Evolutionary conservation across 2,888 invertebrate genomes (phyloP), one percentile per base, ranked within the genome.

Genomic region (Idaea biselata): DNA sequence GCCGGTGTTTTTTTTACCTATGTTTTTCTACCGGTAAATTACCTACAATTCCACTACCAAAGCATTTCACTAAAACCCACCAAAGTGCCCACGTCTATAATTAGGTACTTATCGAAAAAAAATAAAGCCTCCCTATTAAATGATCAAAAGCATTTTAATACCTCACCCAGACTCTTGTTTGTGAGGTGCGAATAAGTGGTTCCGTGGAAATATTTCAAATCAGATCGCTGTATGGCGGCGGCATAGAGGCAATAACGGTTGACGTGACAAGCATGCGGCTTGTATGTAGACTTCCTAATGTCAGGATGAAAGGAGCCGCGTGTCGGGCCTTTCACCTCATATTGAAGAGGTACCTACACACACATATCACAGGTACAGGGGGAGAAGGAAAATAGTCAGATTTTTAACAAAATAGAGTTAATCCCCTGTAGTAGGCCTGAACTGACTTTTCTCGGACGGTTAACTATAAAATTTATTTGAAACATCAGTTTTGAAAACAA

Each of bases 141-240:
- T 73, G 74, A 86, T 84, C 85, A 86, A 86, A 76, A 44, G 83
- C 75, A 66, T 73, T 64, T 44, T 62, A 63, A 68, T 68, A 66
- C 77, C 67, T 63, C 68, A 74, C 71, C 72, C 70, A 71, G 65
- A 72, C 73, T 76, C 75, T 74, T 81, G 78, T 81, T 84, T 80
- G 83, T 73, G 83, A 89, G 88, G 84, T 86, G 85, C 86, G 88
- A 86, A 86, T 91, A 91, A 91, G 91, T 90, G 91, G 87, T 89
- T 91, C 83, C 91, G 91, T 91, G 91, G 82, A 91, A 92, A 89
- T 91, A 92, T 91, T 92, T 89, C 89, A 91, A 92, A 92, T 92
- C 91, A 89, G 89, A 73, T 80, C 87, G 79, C 82, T 56, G 56
- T 56, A 56, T 56, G 14, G 82, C 83, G 81, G 82, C 82, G 76